Conservation (phyloP, 2,797 vertebrate genomes). For the Sebastes trivittatus region DNA sequence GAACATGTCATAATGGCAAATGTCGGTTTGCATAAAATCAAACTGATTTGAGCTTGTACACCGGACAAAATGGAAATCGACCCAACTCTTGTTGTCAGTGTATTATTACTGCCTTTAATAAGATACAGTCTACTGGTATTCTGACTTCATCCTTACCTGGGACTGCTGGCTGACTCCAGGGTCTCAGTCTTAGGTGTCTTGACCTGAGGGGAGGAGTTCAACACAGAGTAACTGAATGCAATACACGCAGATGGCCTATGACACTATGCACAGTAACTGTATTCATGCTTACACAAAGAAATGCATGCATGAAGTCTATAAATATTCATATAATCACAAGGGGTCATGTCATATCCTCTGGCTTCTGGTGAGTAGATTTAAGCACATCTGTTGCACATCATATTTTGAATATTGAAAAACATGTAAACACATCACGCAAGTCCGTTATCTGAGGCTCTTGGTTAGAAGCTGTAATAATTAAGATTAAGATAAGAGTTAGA, state of each 20-base stretch:
- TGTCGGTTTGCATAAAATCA: too few species aligned
- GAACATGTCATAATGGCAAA: too few species aligned
- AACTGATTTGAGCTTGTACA: background rate
- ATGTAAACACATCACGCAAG: background rate
- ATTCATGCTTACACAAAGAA: background rate
- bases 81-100: background rate
- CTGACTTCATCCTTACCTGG: conserved; percentile 58
- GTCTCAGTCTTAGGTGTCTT: conserved; percentile 59
- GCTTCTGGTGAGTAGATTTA: background rate
- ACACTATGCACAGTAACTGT: background rate
- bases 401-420: background rate
- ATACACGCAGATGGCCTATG: background rate
- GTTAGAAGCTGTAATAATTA: background rate
- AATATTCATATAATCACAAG: background rate
- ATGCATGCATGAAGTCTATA: background rate
- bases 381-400: background rate
- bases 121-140: conserved; percentile 8
- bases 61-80: background rate
- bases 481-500: background rate
- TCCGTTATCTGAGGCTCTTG: background rate
- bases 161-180: conserved; percentile 32
- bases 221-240: background rate
- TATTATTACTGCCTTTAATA: conserved; percentile 28
- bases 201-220: conserved; percentile 41
- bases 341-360: background rate